Percentiles rank a stretch among this genome's conserved stretches.
Evolutionary conservation across 2,113 vertebrate genomes (phyloP).

Genomic region (Mastomys coucha): DNA sequence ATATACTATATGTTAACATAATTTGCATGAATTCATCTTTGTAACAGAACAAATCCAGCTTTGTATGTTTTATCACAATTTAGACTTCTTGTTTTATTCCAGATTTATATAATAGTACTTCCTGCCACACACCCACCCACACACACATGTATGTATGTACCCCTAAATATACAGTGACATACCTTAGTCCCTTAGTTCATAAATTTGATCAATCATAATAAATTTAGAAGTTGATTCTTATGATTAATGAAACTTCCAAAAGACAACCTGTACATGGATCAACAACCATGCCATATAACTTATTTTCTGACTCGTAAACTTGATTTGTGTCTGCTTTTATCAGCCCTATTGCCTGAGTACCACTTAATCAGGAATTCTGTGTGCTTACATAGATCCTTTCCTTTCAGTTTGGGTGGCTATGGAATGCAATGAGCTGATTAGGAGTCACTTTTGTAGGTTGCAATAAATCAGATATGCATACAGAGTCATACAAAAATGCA

Average conservation of each 20-base stretch:
- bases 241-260: conserved; percentile 24
- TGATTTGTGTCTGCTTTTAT: conserved; percentile 50
- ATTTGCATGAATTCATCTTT: not conserved
- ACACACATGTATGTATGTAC: not conserved
- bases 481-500: not conserved
- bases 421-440: conserved; percentile 43
- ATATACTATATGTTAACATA: not conserved
- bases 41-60: not conserved
- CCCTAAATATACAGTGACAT: not conserved
- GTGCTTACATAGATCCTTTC: not conserved
- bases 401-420: conserved; percentile 10
- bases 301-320: conserved; percentile 49
- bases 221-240: not conserved
- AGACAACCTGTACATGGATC: not conserved
- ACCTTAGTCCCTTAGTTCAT: not conserved
- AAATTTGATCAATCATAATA: not conserved
- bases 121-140: too few relatives aligned
- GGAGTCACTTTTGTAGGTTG: conserved; percentile 14
- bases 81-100: not conserved
- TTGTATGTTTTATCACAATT: not conserved
- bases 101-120: not conserved
- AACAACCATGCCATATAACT: not conserved
- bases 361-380: not conserved
- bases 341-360: conserved; percentile 16
- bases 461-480: conserved; percentile 28